Percentiles rank a stretch among this genome's conserved stretches.
phyloP scores from a whole-genome alignment of 2,888 invertebrate species.

The Eucriotettix oculatus region DNA sequence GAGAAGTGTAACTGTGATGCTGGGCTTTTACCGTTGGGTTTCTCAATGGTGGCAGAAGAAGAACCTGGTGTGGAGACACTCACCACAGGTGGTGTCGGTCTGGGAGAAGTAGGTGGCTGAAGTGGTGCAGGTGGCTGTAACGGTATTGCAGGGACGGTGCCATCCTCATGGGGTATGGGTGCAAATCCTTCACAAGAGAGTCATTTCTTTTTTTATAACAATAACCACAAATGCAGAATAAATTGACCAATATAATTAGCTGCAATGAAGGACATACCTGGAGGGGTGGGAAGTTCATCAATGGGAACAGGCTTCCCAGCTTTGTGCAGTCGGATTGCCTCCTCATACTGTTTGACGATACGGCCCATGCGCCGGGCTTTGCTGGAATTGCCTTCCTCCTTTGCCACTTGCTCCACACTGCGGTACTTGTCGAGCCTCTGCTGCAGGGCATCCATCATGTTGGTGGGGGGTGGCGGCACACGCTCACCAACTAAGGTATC shows the following conservation, averaged over 20 bases:
- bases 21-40: constrained; percentile 2
- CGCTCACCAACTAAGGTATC: too few relatives aligned
- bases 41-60: not conserved
- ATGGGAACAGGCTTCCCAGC: constrained; percentile 55
- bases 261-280: constrained; percentile 36
- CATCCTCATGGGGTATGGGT: constrained; percentile 36
- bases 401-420: constrained; percentile 56
- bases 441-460: constrained; percentile 56
- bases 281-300: constrained; percentile 77
- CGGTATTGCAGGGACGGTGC: constrained; percentile 13
- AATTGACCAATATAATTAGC: not conserved
- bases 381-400: constrained; percentile 61
- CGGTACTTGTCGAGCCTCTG: constrained; percentile 70
- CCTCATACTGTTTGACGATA: constrained; percentile 84
- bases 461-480: constrained; percentile 21
- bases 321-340: constrained; percentile 63
- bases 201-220: too few relatives aligned
- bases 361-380: constrained; percentile 80
- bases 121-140: constrained; percentile 13
- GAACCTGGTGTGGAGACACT: not conserved
- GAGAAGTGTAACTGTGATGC: not conserved
- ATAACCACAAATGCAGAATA: not conserved
- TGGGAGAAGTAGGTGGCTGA: constrained; percentile 4
- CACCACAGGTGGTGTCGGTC: not conserved
- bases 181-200: constrained; percentile 12